phyloP scores from a whole-genome alignment of 1,140 invertebrate genomes.

The Helicoverpa armigera region DNA sequence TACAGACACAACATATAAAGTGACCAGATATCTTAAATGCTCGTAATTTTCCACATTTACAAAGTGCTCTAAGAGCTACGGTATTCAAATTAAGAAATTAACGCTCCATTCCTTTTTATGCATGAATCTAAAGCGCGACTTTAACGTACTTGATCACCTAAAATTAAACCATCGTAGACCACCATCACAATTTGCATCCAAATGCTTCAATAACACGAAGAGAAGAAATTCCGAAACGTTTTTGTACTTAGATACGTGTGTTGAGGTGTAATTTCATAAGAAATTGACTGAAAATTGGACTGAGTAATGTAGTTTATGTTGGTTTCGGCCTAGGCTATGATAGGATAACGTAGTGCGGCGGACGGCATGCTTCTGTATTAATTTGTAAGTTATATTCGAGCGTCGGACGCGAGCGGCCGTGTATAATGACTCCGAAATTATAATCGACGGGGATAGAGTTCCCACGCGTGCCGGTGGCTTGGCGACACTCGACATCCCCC shows the following conservation, averaged over 20 bases:
- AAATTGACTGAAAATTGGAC: slow-evolving; percentile 85
- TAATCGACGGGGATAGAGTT: slow-evolving; percentile 25
- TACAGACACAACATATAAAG: slow-evolving; percentile 62
- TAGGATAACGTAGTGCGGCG: slow-evolving; percentile 79
- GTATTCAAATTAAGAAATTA: slow-evolving; percentile 68
- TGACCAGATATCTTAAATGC: slow-evolving; percentile 63
- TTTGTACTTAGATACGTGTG: slow-evolving; percentile 81
- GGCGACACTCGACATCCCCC: slow-evolving; percentile 26
- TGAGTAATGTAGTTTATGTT: slow-evolving; percentile 84
- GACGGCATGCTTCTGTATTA: slow-evolving; percentile 76
- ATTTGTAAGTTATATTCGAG: slow-evolving; percentile 65
- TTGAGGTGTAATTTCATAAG: slow-evolving; percentile 83
- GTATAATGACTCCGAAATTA: slow-evolving; percentile 48
- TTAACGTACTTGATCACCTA: slow-evolving; percentile 18
- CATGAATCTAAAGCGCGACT: slow-evolving; percentile 35
- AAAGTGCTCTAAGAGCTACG: slow-evolving; percentile 55
- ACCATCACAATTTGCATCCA: slow-evolving; percentile 52
- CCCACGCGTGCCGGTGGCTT: slow-evolving; percentile 32
- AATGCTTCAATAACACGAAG: slow-evolving; percentile 56
- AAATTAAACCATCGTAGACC: slow-evolving; percentile 29
- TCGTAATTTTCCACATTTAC: slow-evolving; percentile 65
- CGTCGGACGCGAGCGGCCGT: slow-evolving; percentile 66
- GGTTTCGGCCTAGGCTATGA: slow-evolving; percentile 83
- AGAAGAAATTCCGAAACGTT: slow-evolving; percentile 69
- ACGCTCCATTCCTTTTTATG: slow-evolving; percentile 53